phyloP scores from a whole-genome alignment of 2,888 invertebrate species.

The Zootermopsis nevadensis region DNA sequence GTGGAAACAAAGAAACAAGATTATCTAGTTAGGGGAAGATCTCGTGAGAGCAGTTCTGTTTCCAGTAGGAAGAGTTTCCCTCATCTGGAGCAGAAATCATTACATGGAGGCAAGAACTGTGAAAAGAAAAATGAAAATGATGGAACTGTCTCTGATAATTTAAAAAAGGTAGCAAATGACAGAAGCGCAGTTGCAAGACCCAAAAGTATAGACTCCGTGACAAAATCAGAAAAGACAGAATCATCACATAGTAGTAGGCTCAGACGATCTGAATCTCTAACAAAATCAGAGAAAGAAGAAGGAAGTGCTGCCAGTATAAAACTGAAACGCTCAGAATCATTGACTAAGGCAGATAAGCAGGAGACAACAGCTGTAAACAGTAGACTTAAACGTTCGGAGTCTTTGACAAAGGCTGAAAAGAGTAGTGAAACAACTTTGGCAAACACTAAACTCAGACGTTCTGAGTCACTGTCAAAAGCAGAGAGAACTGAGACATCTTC shows the following conservation, averaged over 20 bases:
- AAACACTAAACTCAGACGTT: conserved; percentile 68
- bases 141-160: neutral
- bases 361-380: conserved; percentile 55
- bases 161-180: neutral
- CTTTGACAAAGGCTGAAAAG: conserved; percentile 64
- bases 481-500: conserved; percentile 59
- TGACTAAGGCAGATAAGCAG: conserved; percentile 61
- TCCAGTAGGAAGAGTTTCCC: neutral
- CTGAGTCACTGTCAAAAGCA: conserved; percentile 72
- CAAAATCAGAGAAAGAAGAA: conserved; percentile 46
- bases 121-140: neutral
- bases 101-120: neutral
- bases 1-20: neutral
- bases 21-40: neutral
- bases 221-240: conserved; percentile 46
- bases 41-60: conserved; percentile 8
- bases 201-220: conserved; percentile 39
- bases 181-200: neutral
- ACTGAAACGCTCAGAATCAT: conserved; percentile 54
- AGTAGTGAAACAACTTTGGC: conserved; percentile 60
- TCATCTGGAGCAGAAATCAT: conserved; percentile 10
- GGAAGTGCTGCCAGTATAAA: conserved; percentile 54
- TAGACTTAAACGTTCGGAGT: conserved; percentile 54
- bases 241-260: conserved; percentile 4
- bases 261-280: conserved; percentile 44